These are phyloP conservation scores for Epicampocera succincta DNA, from an alignment of 2,888 invertebrate species.

Conservation along the genomic window DNA sequence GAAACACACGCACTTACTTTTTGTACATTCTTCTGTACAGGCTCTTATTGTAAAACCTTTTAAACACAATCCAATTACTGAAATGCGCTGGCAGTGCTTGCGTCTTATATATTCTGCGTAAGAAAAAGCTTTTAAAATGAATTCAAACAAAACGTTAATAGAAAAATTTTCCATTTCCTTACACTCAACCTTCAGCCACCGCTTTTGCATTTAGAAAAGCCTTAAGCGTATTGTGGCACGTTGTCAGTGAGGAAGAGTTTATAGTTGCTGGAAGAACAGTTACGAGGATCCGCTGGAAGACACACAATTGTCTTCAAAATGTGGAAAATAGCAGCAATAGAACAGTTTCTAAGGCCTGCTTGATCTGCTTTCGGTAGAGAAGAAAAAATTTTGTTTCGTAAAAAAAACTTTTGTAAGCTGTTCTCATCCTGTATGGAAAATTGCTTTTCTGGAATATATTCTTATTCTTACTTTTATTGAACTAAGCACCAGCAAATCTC, in stretches of 20 bases:
- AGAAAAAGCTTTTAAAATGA: constrained; percentile 15
- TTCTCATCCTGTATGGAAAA: constrained; percentile 54
- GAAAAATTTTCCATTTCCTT: constrained; percentile 9
- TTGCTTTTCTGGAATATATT: constrained; percentile 50
- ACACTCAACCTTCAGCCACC: not conserved
- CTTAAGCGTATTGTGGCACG: constrained; percentile 31
- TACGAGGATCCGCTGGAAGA: not conserved
- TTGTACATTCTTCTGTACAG: not conserved
- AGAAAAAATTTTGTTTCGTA: not conserved
- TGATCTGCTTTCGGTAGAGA: not conserved
- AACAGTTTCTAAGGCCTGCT: not conserved
- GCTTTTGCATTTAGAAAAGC: constrained; percentile 6
- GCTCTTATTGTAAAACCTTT: not conserved
- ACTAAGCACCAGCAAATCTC: constrained; percentile 3
- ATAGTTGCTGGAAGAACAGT: not conserved
- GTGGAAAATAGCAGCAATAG: too few relatives aligned
- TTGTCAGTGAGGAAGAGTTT: constrained; percentile 5
- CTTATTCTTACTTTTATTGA: not conserved
- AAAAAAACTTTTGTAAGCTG: constrained; percentile 2
- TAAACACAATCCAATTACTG: too few relatives aligned
- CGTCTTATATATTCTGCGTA: too few relatives aligned
- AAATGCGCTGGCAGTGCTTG: not conserved
- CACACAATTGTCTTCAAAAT: not conserved
- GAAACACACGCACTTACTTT: constrained; percentile 28
- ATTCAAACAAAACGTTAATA: constrained; percentile 43